Evolutionary conservation across 2,797 vertebrate species (phyloP).

Genomic region (Gymnopithys bicolor): DNA sequence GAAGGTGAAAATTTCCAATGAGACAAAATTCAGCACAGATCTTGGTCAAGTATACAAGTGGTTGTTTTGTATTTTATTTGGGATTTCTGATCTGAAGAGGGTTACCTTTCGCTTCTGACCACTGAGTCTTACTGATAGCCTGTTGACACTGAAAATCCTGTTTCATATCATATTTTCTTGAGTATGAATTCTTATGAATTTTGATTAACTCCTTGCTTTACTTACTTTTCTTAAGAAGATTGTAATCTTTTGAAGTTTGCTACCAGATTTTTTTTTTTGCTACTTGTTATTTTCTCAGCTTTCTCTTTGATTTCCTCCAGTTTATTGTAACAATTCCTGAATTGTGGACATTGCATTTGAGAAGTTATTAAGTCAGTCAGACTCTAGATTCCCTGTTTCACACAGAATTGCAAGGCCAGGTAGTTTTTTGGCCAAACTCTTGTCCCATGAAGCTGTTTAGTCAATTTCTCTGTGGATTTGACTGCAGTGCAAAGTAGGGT

Average conservation of each 20-base stretch:
- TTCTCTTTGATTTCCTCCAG: not conserved
- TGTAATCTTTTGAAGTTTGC: not conserved
- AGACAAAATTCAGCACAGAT: not conserved
- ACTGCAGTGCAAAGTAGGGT: not conserved
- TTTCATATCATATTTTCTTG: not conserved
- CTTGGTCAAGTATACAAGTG: not conserved
- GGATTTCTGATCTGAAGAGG: not conserved
- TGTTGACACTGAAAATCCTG: not conserved
- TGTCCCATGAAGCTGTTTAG: not conserved
- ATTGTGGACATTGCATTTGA: not conserved
- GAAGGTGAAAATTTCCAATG: not conserved
- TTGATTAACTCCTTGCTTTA: not conserved
- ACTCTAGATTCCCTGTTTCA: not conserved
- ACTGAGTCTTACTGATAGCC: not conserved
- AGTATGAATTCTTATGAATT: not conserved
- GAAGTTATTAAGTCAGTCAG: not conserved
- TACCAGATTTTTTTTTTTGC: accelerated
- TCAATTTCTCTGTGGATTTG: not conserved
- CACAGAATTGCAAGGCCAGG: not conserved
- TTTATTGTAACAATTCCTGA: not conserved
- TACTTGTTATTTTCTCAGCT: not conserved
- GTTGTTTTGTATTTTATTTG: not conserved
- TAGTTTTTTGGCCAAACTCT: not conserved
- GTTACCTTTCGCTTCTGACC: not conserved
- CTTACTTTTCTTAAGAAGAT: not conserved